Conservation (phyloP, 2,888 invertebrate species). For the Melieria crassipennis region DNA sequence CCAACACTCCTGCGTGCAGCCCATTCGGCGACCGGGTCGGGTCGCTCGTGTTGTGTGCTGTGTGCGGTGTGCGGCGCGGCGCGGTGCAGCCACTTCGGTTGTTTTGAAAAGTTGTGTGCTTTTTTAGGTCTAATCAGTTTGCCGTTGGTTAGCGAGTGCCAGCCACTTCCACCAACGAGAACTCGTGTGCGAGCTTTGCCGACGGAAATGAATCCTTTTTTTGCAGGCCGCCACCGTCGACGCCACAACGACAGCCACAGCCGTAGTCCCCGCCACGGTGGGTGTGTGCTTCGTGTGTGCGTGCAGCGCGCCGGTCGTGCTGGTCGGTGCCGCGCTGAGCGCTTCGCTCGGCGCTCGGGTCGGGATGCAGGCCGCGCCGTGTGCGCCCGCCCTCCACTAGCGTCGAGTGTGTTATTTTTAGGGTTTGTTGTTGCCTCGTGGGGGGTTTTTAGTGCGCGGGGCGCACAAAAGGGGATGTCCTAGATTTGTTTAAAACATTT, state of each 20-base stretch:
- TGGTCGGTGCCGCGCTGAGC: constrained; percentile 39
- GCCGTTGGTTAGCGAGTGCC: constrained; percentile 40
- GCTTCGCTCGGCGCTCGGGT: constrained; percentile 46
- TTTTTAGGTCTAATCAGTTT: constrained; percentile 54
- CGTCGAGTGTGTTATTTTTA: constrained; percentile 42
- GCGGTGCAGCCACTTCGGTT: constrained; percentile 24
- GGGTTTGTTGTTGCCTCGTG: constrained; percentile 44
- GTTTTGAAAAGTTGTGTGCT: constrained; percentile 38
- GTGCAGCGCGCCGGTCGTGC: constrained; percentile 27
- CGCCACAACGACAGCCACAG: neutral
- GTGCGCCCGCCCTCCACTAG: constrained; percentile 51
- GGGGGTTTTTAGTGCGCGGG: constrained; percentile 52
- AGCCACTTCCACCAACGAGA: constrained; percentile 39
- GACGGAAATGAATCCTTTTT: constrained; percentile 52
- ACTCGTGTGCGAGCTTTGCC: constrained; percentile 48
- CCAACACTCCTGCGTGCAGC: constrained; percentile 31
- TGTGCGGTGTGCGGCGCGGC: constrained; percentile 7
- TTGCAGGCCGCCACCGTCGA: constrained; percentile 17
- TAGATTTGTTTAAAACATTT: constrained; percentile 65
- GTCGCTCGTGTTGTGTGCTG: constrained; percentile 16
- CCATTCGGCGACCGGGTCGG: constrained; percentile 7
- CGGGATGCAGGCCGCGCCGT: constrained; percentile 42
- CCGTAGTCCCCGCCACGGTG: constrained; percentile 24
- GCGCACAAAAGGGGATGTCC: constrained; percentile 56
- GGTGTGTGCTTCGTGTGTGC: constrained; percentile 43